These are phyloP conservation scores for Cirrhinus mrigala DNA, from an alignment of 2,797 vertebrate species.

Conservation along the genomic window DNA sequence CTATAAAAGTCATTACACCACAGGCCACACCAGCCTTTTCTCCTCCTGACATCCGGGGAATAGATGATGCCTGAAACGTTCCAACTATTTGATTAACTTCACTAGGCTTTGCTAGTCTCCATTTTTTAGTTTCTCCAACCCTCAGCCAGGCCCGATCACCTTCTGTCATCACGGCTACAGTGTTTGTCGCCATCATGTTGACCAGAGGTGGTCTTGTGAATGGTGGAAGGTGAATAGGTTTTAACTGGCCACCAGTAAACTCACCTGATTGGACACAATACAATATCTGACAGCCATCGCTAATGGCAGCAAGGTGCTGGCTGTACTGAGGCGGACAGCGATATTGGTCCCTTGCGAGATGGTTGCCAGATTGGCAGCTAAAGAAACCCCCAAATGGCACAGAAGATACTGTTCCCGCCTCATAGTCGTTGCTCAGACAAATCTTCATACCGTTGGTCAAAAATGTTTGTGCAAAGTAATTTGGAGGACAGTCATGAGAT, in stretches of 20 bases:
- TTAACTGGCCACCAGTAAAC: constrained; percentile 81
- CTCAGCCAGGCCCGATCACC: constrained; percentile 82
- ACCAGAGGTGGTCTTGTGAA: constrained; percentile 80
- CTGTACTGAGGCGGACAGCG: constrained; percentile 87
- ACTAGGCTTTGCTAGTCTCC: constrained; percentile 77
- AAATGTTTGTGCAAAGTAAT: constrained; percentile 75
- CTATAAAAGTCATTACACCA: constrained; percentile 69
- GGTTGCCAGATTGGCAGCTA: constrained; percentile 86
- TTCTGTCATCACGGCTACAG: constrained; percentile 82
- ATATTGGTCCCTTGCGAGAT: constrained; percentile 66
- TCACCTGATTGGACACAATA: constrained; percentile 85
- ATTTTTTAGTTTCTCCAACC: constrained; percentile 76
- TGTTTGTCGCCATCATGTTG: constrained; percentile 76
- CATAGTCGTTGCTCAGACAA: constrained; percentile 86
- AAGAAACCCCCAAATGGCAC: constrained; percentile 91
- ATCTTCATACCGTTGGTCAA: constrained; percentile 80
- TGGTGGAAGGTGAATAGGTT: constrained; percentile 81
- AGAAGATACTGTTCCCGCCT: constrained; percentile 70
- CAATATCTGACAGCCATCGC: constrained; percentile 88
- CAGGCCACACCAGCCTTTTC: constrained; percentile 71
- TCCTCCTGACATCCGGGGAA: constrained; percentile 51
- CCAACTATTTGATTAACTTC: constrained; percentile 66
- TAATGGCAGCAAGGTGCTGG: constrained; percentile 86
- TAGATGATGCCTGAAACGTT: constrained; percentile 54
- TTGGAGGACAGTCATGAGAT: constrained; percentile 79